Percentiles rank a stretch among this genome's conserved stretches.
These are phyloP conservation scores for Cerastoderma edule DNA, from an alignment of 2,888 invertebrate genomes.

Conservation along the genomic window DNA sequence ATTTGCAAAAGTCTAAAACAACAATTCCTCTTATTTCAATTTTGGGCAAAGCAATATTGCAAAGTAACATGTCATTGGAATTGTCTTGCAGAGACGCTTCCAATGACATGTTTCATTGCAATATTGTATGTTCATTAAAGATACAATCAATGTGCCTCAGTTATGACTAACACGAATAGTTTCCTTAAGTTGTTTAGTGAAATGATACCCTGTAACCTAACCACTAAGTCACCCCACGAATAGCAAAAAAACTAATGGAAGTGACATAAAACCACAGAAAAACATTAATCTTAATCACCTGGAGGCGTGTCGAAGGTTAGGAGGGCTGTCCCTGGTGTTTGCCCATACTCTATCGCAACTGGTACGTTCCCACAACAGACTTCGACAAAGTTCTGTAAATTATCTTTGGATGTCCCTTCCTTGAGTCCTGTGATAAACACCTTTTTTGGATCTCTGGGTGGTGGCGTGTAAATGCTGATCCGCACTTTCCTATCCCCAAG, in stretches of 20 bases:
- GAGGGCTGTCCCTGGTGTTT: conserved; percentile 48
- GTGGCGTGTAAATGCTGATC: conserved; percentile 29
- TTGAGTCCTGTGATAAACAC: conserved; percentile 38
- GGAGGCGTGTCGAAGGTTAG: conserved; percentile 24
- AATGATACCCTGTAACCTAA: background rate
- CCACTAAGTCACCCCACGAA: background rate
- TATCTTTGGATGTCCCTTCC: conserved; percentile 38
- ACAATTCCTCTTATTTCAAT: too few species aligned
- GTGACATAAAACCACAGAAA: background rate
- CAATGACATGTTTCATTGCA: background rate
- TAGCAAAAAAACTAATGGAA: background rate
- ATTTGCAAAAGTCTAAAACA: too few species aligned
- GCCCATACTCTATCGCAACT: conserved; percentile 23
- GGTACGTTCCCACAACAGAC: conserved; percentile 7
- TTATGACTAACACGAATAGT: background rate
- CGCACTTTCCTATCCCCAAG: background rate
- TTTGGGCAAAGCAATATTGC: too few species aligned
- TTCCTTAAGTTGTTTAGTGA: background rate
- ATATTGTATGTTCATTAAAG: background rate
- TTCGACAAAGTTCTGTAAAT: conserved; percentile 28
- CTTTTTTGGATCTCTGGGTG: conserved; percentile 30
- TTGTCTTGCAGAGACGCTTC: too few species aligned
- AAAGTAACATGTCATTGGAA: too few species aligned
- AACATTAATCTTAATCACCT: background rate
- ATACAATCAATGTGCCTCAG: background rate